Evolutionary conservation across 1,140 invertebrate genomes (phyloP).

Genomic region (Tetragonula clypearis): DNA sequence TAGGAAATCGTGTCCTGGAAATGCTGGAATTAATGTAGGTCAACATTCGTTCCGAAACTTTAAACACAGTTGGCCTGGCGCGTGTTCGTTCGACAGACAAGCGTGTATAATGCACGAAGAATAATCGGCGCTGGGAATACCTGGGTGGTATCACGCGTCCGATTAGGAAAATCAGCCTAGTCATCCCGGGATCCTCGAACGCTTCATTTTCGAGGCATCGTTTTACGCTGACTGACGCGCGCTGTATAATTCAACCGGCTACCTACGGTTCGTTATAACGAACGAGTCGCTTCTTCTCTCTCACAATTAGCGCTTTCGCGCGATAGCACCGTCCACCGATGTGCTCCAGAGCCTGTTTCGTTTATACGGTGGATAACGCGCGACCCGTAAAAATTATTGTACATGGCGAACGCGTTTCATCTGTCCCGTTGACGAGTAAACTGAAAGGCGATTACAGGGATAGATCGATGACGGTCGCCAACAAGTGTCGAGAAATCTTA

Average conservation of each 20-base stretch:
- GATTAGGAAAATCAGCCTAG: constrained; percentile 8
- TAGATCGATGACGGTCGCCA: constrained; percentile 26
- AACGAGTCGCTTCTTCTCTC: constrained; percentile 21
- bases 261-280: constrained; percentile 26
- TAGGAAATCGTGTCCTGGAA: constrained; percentile 8
- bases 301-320: background rate
- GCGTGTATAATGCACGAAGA: background rate
- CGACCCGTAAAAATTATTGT: background rate
- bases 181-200: background rate
- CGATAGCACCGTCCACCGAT: no score
- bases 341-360: background rate
- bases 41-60: constrained; percentile 42
- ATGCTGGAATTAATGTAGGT: constrained; percentile 59
- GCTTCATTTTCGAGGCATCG: background rate
- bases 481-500: constrained; percentile 42
- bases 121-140: background rate
- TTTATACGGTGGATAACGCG: background rate
- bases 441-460: constrained; percentile 20
- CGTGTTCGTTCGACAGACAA: background rate
- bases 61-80: background rate
- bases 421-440: background rate
- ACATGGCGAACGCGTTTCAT: background rate
- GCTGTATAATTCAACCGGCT: constrained; percentile 28
- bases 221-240: constrained; percentile 28
- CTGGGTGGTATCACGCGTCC: background rate